phyloP scores from a whole-genome alignment of 2,113 vertebrate species.

The Ahaetulla prasina region DNA sequence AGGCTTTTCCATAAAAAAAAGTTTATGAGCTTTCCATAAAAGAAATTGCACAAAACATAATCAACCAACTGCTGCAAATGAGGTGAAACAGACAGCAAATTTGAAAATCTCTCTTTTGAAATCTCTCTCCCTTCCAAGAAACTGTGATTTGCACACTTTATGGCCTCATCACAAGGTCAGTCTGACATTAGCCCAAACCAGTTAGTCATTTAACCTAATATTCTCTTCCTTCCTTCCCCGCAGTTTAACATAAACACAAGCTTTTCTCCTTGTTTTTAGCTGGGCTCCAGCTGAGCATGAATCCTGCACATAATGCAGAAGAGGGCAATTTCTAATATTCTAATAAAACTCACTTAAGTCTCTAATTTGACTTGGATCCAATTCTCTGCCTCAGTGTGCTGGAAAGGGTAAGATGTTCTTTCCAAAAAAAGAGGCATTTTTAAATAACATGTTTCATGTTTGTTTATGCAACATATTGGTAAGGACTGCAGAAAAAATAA shows the following conservation, averaged over 20 bases:
- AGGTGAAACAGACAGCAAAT: neutral
- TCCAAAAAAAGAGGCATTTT: neutral
- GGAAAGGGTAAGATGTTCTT: neutral
- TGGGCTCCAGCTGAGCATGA: neutral
- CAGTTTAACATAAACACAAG: neutral
- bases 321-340: neutral
- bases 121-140: neutral
- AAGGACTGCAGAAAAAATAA: no score
- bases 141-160: neutral
- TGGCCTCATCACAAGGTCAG: neutral
- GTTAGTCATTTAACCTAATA: neutral
- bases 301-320: neutral
- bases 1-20: neutral
- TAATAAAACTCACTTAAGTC: neutral
- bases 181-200: neutral
- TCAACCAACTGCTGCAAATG: neutral
- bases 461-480: neutral
- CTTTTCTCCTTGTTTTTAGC: neutral
- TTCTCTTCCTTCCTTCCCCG: neutral
- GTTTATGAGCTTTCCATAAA: neutral
- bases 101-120: neutral
- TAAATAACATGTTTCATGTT: neutral
- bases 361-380: neutral
- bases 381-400: neutral
- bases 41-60: neutral